Base-by-base conservation (phyloP, 2,797 vertebrate genomes). In the Tragopan temminckii region DNA sequence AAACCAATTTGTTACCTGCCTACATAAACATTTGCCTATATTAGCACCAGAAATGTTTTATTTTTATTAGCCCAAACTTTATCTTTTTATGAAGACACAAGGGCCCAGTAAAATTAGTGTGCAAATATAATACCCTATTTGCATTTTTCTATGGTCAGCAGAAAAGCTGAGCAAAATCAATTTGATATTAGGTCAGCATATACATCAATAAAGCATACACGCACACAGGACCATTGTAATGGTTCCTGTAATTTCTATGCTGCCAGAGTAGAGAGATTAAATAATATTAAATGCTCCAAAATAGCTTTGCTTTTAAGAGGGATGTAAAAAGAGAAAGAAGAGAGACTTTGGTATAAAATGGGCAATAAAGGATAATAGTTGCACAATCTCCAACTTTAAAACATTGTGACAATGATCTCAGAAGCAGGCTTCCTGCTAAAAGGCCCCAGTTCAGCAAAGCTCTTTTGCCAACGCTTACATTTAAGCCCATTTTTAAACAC, bases 61-160 rank as follows among this genome's bases (percentile, higher is more conserved):
- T 99, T 98, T 99, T 99, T 98, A 98, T 98, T 97, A 96, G 98
- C 95, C 97, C 96, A 95, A 95, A 97, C 87, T 97, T 98, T 98
- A 97, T 97, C 97, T 96, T 98, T 98, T 97, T 98, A 97, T 97
- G 97, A 97, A 97, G 95, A 96, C 97, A 89, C 96, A 97, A 96
- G 97, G 96, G 97, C 96, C 96, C 96, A 96, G 98, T 98, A 98
- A 98, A 98, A 98, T 98, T 98, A 98, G 98, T 97, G 98, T 98
- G 98, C 98, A 98, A 98, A 98, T 97, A 97, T 97, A 98, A 98
- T 97, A 98, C 97, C 96, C 98, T 98, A 99, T 99, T 99, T 99
- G 98, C 98, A 99, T 99, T 99, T 98, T 96, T 97, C 98, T 96
- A 80, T 97, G 98, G 98, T 99, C 99, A 99, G 98, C 99, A 99